Evolutionary conservation across 2,797 vertebrate genomes (phyloP).

Genomic region (Argya squamiceps): DNA sequence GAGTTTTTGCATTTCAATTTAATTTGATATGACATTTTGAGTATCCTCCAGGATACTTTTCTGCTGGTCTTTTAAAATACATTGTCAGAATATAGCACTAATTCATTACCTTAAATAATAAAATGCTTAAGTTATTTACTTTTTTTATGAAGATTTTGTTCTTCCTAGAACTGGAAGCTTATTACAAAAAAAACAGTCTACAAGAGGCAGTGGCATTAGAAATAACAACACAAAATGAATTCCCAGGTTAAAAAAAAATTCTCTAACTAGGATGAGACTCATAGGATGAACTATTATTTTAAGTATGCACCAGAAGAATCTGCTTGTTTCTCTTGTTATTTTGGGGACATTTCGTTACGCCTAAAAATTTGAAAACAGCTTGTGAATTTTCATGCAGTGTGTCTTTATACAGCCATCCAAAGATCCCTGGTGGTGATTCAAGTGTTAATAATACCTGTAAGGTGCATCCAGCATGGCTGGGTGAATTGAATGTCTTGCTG

Average conservation of each 20-base stretch:
- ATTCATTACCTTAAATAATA: not conserved
- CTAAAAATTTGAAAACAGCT: not conserved
- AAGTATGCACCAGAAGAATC: not conserved
- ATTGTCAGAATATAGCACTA: not conserved
- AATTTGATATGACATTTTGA: not conserved
- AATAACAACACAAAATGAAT: not conserved
- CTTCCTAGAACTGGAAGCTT: not conserved
- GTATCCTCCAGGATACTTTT: not conserved
- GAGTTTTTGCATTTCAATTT: not conserved
- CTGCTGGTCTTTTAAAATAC: not conserved
- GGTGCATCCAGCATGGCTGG: not conserved
- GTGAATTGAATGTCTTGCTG: not conserved
- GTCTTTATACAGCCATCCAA: not conserved
- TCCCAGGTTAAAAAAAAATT: not conserved
- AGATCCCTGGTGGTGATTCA: conserved; percentile 19
- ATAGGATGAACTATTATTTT: not conserved
- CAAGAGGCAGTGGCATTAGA: not conserved
- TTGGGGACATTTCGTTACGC: not conserved
- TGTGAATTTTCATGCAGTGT: not conserved
- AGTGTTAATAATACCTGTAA: not conserved
- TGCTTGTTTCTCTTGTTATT: not conserved
- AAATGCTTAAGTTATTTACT: not conserved
- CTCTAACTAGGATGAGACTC: not conserved
- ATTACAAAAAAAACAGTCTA: not conserved
- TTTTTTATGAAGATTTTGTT: not conserved